A percentile compares a stretch with the other conserved stretches of the same genome.
These are phyloP conservation scores for Scomberomorus guttatus DNA, from an alignment of 2,797 vertebrate species.

Conservation along the genomic window DNA sequence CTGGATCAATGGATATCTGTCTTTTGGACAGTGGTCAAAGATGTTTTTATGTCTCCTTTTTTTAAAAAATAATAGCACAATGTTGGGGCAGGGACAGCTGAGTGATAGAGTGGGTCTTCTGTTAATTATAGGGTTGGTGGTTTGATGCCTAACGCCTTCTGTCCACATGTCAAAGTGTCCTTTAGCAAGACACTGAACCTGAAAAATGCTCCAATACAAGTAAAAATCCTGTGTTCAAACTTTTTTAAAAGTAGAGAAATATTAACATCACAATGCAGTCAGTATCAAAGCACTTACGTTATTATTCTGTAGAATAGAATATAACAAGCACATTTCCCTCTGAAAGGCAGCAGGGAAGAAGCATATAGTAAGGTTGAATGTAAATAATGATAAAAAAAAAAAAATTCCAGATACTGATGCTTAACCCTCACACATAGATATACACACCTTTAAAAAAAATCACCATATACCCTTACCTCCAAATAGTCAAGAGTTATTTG, in stretches of 20 bases:
- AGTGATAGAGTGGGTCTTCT: not conserved
- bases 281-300: no score
- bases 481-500: slow-evolving; percentile 45
- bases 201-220: not conserved
- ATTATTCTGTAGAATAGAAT: no score
- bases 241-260: not conserved
- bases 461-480: slow-evolving; percentile 3
- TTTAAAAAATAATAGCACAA: not conserved
- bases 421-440: not conserved
- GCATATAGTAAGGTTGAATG: not conserved
- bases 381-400: not conserved
- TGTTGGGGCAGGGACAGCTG: not conserved
- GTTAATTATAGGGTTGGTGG: no score
- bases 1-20: slow-evolving; percentile 39
- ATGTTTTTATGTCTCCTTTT: slow-evolving; percentile 2
- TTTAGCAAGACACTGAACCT: no score
- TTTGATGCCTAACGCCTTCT: no score
- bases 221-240: not conserved
- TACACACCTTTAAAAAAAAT: not conserved
- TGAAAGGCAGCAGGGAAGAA: not conserved
- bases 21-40: slow-evolving; percentile 11
- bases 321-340: not conserved
- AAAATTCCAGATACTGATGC: not conserved
- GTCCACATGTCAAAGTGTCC: no score
- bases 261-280: not conserved